phyloP scores from a whole-genome alignment of 2,113 vertebrate genomes.

The Plecotus auritus region DNA sequence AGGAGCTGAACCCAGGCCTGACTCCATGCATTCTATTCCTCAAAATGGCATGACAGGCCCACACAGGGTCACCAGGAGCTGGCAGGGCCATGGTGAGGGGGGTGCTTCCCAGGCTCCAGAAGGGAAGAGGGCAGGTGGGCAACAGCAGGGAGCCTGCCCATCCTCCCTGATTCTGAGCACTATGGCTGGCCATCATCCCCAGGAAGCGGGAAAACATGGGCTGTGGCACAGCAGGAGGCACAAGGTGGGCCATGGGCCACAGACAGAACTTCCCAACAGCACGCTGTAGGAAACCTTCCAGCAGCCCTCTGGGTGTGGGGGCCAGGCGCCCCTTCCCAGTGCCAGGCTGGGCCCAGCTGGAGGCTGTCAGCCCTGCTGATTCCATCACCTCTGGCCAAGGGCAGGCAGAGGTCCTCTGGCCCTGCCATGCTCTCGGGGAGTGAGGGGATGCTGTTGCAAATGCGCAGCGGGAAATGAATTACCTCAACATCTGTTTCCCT shows the following conservation, averaged over 20 bases:
- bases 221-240: neutral
- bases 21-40: neutral
- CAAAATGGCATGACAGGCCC: neutral
- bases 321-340: neutral
- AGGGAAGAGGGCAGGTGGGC: neutral
- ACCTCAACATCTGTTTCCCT: constrained; percentile 78
- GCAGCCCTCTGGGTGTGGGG: neutral
- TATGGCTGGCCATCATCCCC: neutral
- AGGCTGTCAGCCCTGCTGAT: neutral
- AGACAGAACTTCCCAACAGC: neutral
- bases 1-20: neutral
- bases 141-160: neutral
- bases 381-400: constrained; percentile 21
- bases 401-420: neutral
- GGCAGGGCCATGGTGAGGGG: neutral
- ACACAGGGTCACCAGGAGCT: neutral
- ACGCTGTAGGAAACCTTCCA: neutral
- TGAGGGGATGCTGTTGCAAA: constrained; percentile 52
- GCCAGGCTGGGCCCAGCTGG: neutral
- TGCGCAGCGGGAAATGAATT: constrained; percentile 71
- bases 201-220: rapidly evolving
- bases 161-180: neutral
- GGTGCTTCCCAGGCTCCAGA: neutral
- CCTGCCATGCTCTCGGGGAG: constrained; percentile 23
- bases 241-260: neutral